Evolutionary conservation across 2,888 invertebrate species (phyloP).

Genomic region (Meta bourneti): DNA sequence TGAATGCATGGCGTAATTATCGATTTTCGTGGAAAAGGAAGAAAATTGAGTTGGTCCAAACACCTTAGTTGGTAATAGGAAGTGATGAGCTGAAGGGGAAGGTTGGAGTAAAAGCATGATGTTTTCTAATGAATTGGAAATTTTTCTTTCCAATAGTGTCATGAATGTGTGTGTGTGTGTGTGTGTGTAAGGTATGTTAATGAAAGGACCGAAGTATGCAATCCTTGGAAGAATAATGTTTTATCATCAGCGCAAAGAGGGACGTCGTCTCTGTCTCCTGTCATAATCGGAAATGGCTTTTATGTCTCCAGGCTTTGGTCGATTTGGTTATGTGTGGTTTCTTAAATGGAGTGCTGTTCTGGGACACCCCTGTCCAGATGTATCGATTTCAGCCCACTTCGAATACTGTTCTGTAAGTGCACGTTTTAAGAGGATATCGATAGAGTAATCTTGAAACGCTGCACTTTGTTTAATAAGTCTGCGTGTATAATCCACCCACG

Average conservation of each 20-base stretch:
- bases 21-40: slow-evolving; percentile 38
- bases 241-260: slow-evolving; percentile 22
- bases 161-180: too few species aligned
- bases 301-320: too few species aligned
- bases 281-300: too few species aligned
- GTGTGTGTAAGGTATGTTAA: slow-evolving; percentile 43
- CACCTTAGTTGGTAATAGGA: slow-evolving; percentile 35
- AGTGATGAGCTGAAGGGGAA: not conserved
- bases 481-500: too few species aligned
- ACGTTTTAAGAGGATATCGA: too few species aligned
- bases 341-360: too few species aligned
- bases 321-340: too few species aligned
- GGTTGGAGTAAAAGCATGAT: slow-evolving; percentile 3
- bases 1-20: slow-evolving; percentile 54
- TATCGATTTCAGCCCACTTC: too few species aligned
- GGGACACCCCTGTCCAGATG: too few species aligned
- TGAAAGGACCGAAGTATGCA: not conserved
- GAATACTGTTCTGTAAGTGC: too few species aligned
- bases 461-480: too few species aligned
- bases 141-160: slow-evolving; percentile 41
- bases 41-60: slow-evolving; percentile 26
- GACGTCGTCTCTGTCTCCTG: not conserved
- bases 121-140: slow-evolving; percentile 47
- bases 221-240: not conserved
- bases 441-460: too few species aligned